Evolutionary conservation across 2,888 invertebrate species (phyloP), one percentile per base, ranked within the genome.

Genomic region (Drosophila mimica): DNA sequence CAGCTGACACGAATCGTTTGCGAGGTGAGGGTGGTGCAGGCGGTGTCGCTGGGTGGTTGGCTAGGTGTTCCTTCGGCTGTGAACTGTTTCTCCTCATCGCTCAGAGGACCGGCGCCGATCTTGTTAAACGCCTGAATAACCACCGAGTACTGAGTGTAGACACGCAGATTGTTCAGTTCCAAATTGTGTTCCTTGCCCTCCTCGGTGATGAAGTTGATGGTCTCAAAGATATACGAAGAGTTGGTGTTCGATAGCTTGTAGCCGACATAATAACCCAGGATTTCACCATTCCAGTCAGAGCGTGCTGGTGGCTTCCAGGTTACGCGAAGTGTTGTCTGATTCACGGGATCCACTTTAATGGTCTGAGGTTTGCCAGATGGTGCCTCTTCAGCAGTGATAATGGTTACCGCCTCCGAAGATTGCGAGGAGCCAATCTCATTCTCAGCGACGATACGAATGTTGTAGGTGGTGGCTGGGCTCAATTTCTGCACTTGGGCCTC

Each of bases 41-140:
- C 96, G 0, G 98, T 97, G 88, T 98, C 98, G 83, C 97, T 97
- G 28, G 98, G 98, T 5, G 98, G 96, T 87, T 98, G 97, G 83
- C 98, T 98, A 17, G 97, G 98, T 1, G 97, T 96, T 58, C 99
- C 99, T 94, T 99, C 99, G 15, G 98, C 97, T 3, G 99, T 99
- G 92, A 98, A 97, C 69, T 98, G 98, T 90, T 96, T 96, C 48
- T 97, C 95, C 93, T 98, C 98, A 60, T 96, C 96, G 52, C 98
- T 97, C 91, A 97, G 95, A 0, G 98, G 99, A 36, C 99, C 98
- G 2, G 97, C 96, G 17, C 98, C 99, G 89, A 98, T 96, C 93
- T 97, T 97, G 94, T 99, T 99, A 93, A 97, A 98, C 0, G 98
- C 98, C 94, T 98, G 98, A 11, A 98, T 97, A 28, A 98, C 98